These are phyloP conservation scores for Sericinus montela DNA, from an alignment of 2,888 invertebrate genomes.

Conservation along the genomic window DNA sequence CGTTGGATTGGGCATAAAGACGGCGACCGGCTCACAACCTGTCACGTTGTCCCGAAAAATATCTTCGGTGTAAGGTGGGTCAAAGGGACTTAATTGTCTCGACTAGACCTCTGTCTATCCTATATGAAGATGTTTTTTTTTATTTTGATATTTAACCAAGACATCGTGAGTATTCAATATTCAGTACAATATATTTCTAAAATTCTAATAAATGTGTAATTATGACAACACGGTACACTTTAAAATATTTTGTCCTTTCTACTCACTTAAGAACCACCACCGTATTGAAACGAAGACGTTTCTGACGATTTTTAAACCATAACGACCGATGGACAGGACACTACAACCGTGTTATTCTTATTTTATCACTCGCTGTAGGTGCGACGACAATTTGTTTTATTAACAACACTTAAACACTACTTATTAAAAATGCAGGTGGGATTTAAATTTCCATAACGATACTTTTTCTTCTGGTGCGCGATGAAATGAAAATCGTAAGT, in stretches of 20 bases:
- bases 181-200: too few species aligned
- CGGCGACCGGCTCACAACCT: too few species aligned
- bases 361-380: slow-evolving; percentile 40
- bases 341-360: slow-evolving; percentile 48
- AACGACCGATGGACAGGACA: slow-evolving; percentile 42
- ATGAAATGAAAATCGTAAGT: slow-evolving; percentile 25
- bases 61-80: too few species aligned
- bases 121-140: too few species aligned
- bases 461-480: slow-evolving; percentile 25
- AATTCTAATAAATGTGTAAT: too few species aligned
- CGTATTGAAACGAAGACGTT: slow-evolving; percentile 55
- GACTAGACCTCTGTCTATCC: too few species aligned
- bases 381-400: slow-evolving; percentile 67
- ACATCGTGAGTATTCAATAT: too few species aligned
- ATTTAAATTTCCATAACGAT: slow-evolving; percentile 40
- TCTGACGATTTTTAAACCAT: slow-evolving; percentile 67
- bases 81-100: too few species aligned
- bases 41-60: too few species aligned
- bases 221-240: too few species aligned
- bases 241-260: slow-evolving; percentile 2
- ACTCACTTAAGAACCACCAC: slow-evolving; percentile 18
- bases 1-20: too few species aligned
- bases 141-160: too few species aligned
- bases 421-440: slow-evolving; percentile 70
- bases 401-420: slow-evolving; percentile 67